Base-by-base conservation (phyloP, 2,113 vertebrate species). In the Morone chrysops region DNA sequence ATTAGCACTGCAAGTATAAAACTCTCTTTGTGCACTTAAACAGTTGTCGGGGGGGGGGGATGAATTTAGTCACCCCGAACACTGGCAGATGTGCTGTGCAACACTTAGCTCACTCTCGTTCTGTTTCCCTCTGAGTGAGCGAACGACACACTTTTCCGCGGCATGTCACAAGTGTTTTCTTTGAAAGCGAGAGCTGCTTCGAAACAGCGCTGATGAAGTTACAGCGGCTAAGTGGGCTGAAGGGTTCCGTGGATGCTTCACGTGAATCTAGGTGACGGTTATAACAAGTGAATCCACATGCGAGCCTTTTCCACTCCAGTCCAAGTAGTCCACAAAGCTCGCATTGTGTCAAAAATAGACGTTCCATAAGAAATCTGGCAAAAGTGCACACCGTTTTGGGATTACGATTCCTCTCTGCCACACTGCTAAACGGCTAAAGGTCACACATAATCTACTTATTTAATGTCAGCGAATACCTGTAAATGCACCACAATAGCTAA, bases 1-100 rank as follows among this genome's bases (percentile, higher is more conserved):
- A 90, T 87, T 78, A 91, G 86, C 77, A 48, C 70, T 8, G 75
- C 71, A 4, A 91, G 82, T 43, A 90, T 80, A 90, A 84, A 82
- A 86, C 85, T 82, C 65, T 87, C 91, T 93, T 88, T 93, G 90
- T 92, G 85, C 87, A 76, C 83, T 89, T 89, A 83, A 91, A 89
- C 88, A 87, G 89, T 83, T 86, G 88, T 91, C 90, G 77, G 75
- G 86, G 78, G 16, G 72, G 77, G 76, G 48, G 51, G 68, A 77
- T 79, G 88, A 94, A 93, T 92, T 83, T 81, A 16, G 65, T 93
- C 91, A 93, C 89, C 91, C 87, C 71, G 36, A 57, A 79, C 70
- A 7, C 90, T 87, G 91, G 89, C 87, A 90, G 87, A 81, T 75
- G 89, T 66, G 77, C 76, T 75, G 73, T 36, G 59, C 61, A 72